phyloP scores from a whole-genome alignment of 1,140 invertebrate species.

The Triops longicaudatus region DNA sequence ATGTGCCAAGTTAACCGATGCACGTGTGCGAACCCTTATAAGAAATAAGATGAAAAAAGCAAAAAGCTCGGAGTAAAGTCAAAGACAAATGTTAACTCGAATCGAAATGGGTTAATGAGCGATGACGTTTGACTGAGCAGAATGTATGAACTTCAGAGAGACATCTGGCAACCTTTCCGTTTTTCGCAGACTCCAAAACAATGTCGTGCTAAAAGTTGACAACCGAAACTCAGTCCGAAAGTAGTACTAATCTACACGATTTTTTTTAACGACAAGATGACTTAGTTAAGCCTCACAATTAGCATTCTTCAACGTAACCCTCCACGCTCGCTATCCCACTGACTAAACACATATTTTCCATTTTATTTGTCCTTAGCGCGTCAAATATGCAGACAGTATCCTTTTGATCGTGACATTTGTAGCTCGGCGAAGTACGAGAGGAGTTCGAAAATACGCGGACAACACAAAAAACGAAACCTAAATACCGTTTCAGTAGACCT shows the following conservation, averaged over 20 bases:
- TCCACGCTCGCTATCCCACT: not conserved
- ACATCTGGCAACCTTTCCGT: not conserved
- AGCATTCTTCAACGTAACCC: not conserved
- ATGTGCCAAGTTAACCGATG: no score
- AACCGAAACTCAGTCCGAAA: no score
- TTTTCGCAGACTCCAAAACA: not conserved
- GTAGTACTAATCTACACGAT: no score
- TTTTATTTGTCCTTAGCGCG: not conserved
- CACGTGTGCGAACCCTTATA: no score
- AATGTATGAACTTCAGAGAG: not conserved
- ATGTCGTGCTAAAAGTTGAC: no score
- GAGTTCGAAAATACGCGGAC: not conserved
- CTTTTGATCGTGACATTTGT: slow-evolving; percentile 1
- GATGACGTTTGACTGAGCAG: not conserved
- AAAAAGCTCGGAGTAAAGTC: not conserved
- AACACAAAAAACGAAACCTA: not conserved
- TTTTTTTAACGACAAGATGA: no score
- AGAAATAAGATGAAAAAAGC: not conserved
- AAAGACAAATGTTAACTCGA: not conserved
- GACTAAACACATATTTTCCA: not conserved
- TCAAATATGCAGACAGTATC: not conserved
- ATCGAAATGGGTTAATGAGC: not conserved
- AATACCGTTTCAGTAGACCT: not conserved
- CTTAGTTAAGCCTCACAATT: not conserved
- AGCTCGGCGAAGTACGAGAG: not conserved